Base-by-base conservation (phyloP, 2,113 vertebrate genomes). In the Pionites leucogaster region DNA sequence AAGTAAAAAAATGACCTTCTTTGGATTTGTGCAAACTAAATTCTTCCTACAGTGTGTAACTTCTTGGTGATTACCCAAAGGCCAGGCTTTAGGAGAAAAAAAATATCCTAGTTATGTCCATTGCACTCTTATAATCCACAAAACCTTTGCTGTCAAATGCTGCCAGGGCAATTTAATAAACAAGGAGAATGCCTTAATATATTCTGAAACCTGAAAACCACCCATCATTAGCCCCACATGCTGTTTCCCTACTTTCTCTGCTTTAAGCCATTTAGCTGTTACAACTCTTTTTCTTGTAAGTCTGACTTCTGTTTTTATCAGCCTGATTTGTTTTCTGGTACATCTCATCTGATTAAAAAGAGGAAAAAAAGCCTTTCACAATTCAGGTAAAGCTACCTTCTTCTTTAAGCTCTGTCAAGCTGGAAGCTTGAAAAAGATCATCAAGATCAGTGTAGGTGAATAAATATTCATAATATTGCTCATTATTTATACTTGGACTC, bases 121-220 rank as follows among this genome's bases (percentile, higher is more conserved):
- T 28, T 93, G 94, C 72, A 77, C 81, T 97, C 46, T 55, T 70
- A 79, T 76, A 96, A 96, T 86, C 67, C 69, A 81, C 83, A 95
- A 96, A 97, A 96, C 70, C 93, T 96, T 85, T 80, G 70, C 95
- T 97, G 95, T 96, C 94, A 95, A 95, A 96, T 44, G 81, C 91
- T 95, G 94, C 95, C 95, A 96, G 95, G 91, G 92, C 90, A 93
- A 97, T 97, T 96, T 95, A 95, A 95, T 93, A 95, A 96, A 95
- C 55, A 88, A 46, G 57, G 83, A 89, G 92, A 92, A 96, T 70
- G 88, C 67, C 83, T 96, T 96, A 97, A 97, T 95, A 57, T 89
- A 95, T 96, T 97, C 94, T 90, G 97, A 96, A 97, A 96, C 91
- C 95, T 97, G 94, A 94, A 97, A 97, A 92, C 86, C 90, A 91